Evolutionary conservation across 1,140 invertebrate species (phyloP).

Genomic region (Drosophila watanabei): DNA sequence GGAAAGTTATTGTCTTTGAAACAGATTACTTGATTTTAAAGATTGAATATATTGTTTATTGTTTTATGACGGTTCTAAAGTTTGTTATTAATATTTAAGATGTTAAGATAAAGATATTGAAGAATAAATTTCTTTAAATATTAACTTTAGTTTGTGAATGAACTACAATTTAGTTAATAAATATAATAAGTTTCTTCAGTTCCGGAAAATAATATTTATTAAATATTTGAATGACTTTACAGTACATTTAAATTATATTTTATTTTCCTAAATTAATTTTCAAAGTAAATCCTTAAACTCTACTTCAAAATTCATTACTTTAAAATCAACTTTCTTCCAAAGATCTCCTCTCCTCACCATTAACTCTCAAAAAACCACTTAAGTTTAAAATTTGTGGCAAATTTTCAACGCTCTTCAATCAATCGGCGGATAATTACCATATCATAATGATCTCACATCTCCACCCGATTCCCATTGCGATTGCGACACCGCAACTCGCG

Average conservation of each 20-base stretch:
- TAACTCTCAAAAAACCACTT: slow-evolving; percentile 46
- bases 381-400: slow-evolving; percentile 62
- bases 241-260: not conserved
- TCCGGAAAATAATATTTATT: not conserved
- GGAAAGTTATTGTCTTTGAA: not conserved
- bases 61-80: no score
- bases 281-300: not conserved
- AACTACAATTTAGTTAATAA: no score
- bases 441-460: slow-evolving; percentile 61
- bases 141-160: no score
- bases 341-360: slow-evolving; percentile 4
- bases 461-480: slow-evolving; percentile 41
- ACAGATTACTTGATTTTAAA: no score
- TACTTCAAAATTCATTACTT: not conserved
- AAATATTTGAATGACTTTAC: not conserved
- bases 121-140: not conserved
- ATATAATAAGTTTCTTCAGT: no score
- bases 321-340: not conserved
- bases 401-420: slow-evolving; percentile 66
- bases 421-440: slow-evolving; percentile 66
- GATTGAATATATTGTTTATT: no score
- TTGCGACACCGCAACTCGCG: slow-evolving; percentile 42
- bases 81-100: no score
- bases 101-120: no score
- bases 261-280: not conserved